Evolutionary conservation across 2,113 vertebrate species (phyloP), one percentile per base, ranked within the genome.

Genomic region (Heteronetta atricapilla): DNA sequence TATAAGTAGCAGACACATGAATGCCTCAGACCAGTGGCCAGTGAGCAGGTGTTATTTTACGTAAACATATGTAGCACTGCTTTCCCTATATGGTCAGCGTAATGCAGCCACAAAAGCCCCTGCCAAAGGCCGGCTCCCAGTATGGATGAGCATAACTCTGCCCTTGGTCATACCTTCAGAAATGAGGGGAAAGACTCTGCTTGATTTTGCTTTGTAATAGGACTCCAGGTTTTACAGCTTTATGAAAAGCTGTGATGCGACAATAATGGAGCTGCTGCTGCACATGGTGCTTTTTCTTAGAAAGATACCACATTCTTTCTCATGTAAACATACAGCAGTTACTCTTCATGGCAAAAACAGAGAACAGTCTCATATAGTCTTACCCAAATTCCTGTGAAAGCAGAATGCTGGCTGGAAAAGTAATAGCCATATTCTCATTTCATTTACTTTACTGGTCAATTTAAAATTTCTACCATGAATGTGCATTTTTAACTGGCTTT

Each of bases 131-230:
- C 55, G 29, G n/a, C 0, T 0, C 31, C 70, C 13, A 3, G 28
- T 3, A 1, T 0, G 2, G n/a, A 5, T 1, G 6, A 58, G 28
- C 15, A 3, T 25, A 23, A 16, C 48, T 29, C 8, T 28, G 10
- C 17, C 22, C 23, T 31, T 14, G 3, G 3, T 2, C 11, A 16
- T 29, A 28, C 46, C 77, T 34, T n/a, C 4, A 28, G 58, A 9
- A 28, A 67, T 11, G 23, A n/a, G 46, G 40, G 33, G 22, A 28
- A 50, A 52, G 48, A 29, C 46, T 50, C 23, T 76, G 38, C 23
- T n/a, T 46, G 78, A 11, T 73, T 42, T 46, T 17, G 7, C 31
- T 10, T 69, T 53, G 50, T 52, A 7, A 1, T 60, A 29, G 56
- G 33, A 38, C 64, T 64, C 13, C 42, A 40, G 48, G 18, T 63